phyloP scores from a whole-genome alignment of 2,113 vertebrate genomes.

The Leptosomus discolor region DNA sequence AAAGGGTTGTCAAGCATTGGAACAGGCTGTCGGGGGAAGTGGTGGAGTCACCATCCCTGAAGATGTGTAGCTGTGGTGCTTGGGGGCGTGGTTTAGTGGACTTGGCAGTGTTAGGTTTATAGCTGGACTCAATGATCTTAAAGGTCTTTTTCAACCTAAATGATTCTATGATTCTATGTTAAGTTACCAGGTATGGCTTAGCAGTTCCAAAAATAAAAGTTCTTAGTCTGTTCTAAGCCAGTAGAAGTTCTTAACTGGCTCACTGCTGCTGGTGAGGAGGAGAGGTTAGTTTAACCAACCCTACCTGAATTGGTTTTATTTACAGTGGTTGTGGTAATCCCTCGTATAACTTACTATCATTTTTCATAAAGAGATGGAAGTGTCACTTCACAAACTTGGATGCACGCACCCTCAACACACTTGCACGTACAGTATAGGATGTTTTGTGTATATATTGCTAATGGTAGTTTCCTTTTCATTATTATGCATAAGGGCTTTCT shows the following conservation, averaged over 20 bases:
- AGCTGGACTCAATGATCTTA: background rate
- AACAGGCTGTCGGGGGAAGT: background rate
- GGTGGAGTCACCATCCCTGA: background rate
- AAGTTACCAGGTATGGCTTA: background rate
- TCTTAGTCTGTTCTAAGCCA: background rate
- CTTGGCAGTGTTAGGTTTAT: background rate
- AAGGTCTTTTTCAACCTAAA: background rate
- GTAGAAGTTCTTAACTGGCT: background rate
- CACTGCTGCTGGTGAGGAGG: background rate
- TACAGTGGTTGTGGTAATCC: background rate
- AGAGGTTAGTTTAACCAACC: background rate
- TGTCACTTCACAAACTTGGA: rapidly evolving
- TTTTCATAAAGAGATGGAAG: background rate
- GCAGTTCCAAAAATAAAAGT: background rate
- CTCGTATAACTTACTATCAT: background rate
- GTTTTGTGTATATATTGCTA: background rate
- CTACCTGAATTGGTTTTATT: background rate
- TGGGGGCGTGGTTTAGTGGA: background rate
- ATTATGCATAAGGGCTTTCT: background rate
- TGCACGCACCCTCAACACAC: rapidly evolving
- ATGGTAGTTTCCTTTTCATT: background rate
- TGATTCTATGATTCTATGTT: background rate
- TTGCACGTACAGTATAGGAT: rapidly evolving
- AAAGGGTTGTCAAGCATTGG: background rate
- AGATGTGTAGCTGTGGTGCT: background rate